Conservation (phyloP, 2,797 vertebrate species). For the Anas georgica region DNA sequence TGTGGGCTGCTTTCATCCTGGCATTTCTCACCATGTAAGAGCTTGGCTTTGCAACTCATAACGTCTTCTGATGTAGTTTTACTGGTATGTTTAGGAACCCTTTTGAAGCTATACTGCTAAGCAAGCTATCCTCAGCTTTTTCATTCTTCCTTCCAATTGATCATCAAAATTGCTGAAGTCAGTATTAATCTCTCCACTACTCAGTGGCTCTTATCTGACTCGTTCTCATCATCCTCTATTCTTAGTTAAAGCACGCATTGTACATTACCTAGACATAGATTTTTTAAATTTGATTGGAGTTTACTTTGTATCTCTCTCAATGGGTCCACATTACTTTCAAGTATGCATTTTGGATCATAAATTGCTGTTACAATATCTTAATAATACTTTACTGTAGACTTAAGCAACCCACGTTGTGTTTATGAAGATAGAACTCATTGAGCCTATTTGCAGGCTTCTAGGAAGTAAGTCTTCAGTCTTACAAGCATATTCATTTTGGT, state of each 20-base stretch:
- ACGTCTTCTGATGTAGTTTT: neutral
- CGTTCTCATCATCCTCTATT: neutral
- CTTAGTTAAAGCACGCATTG: neutral
- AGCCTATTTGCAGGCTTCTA: neutral
- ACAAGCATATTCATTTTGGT: neutral
- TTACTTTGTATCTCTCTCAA: neutral
- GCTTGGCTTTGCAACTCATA: neutral
- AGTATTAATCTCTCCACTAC: neutral
- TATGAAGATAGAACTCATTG: neutral
- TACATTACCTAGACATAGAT: neutral
- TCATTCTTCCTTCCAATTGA: neutral
- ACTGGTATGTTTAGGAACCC: neutral
- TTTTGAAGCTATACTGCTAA: neutral
- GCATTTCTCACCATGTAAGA: neutral
- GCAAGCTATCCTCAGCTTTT: neutral
- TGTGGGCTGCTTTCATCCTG: neutral
- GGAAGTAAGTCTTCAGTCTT: neutral
- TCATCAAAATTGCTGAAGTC: neutral
- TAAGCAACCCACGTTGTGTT: neutral
- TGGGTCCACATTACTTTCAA: neutral
- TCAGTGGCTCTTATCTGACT: neutral
- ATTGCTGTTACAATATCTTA: neutral
- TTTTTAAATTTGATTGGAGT: neutral
- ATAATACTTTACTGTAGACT: neutral
- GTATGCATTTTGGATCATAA: neutral